A percentile compares a stretch with the other conserved stretches of the same genome.
Evolutionary conservation across 2,888 invertebrate species (phyloP).

Genomic region (Amblyteles armatorius): DNA sequence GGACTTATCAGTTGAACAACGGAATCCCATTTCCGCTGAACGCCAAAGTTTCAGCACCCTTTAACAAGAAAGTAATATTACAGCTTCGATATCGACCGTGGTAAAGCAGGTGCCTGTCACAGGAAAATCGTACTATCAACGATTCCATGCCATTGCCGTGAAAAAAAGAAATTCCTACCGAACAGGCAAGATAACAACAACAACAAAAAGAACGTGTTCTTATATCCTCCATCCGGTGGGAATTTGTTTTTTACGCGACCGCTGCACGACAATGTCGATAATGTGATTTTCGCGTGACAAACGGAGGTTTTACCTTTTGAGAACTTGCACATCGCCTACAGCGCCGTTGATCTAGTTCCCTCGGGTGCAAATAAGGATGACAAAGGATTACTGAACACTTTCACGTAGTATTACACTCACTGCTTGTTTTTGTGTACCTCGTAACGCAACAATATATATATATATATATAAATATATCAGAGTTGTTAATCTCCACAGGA

Average conservation of each 20-base stretch:
- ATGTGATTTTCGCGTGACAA: not conserved
- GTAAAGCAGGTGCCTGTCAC: not conserved
- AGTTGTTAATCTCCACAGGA: conserved; percentile 4
- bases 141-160: not conserved
- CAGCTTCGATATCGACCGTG: no score
- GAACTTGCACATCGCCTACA: not conserved
- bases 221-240: not conserved
- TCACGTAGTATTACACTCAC: not conserved
- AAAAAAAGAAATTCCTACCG: not conserved
- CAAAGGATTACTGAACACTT: conserved; percentile 1
- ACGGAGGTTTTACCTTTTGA: not conserved
- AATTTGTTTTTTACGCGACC: not conserved
- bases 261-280: not conserved
- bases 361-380: not conserved
- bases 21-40: no score
- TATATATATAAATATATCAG: not conserved
- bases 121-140: not conserved
- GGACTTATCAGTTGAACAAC: no score
- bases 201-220: not conserved
- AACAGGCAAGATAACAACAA: not conserved
- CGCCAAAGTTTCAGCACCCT: no score
- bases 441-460: not conserved
- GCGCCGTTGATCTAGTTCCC: not conserved
- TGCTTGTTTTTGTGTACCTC: not conserved
- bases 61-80: no score